Evolutionary conservation across 2,113 vertebrate species (phyloP).

Genomic region (Ursus arctos): DNA sequence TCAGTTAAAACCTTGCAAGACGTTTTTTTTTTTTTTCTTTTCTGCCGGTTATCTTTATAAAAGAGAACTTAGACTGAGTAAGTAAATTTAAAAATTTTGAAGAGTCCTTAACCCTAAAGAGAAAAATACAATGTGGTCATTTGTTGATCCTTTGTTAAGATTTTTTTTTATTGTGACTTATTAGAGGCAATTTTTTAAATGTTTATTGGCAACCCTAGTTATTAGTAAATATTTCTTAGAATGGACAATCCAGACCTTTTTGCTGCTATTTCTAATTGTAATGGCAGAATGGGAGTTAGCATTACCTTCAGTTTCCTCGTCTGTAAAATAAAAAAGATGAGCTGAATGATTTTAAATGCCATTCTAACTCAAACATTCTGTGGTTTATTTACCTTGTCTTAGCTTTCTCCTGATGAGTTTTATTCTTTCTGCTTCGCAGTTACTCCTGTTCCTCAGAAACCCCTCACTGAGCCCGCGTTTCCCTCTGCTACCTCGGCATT

Average conservation of each 20-base stretch:
- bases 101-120: neutral
- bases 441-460: neutral
- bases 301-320: neutral
- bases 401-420: neutral
- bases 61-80: neutral
- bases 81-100: neutral
- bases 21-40: neutral
- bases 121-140: neutral
- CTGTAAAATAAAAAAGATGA: neutral
- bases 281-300: neutral
- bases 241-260: neutral
- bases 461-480: neutral
- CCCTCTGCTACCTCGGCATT: rapidly evolving
- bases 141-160: neutral
- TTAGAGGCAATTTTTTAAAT: neutral
- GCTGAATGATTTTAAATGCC: neutral
- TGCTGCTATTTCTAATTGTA: neutral
- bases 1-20: neutral
- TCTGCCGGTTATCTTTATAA: neutral
- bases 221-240: neutral
- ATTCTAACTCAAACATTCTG: neutral
- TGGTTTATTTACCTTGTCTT: neutral
- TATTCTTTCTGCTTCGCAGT: neutral
- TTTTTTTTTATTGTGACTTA: neutral
- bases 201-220: neutral